Conservation (phyloP, 2,113 vertebrate species). For the Dasypus novemcinctus region DNA sequence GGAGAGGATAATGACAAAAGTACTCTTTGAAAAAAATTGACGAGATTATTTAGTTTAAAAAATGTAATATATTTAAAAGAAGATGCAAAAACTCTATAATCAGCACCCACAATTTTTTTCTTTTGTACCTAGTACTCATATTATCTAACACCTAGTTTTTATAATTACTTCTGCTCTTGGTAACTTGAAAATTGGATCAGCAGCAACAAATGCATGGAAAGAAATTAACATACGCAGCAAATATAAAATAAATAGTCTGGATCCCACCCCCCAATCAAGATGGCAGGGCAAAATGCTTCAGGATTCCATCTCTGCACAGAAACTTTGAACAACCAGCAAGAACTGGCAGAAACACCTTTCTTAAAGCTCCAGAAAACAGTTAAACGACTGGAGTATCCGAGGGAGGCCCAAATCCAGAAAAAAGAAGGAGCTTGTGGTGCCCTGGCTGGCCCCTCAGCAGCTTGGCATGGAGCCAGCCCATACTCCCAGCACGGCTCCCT, state of each 20-base stretch:
- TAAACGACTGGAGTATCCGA: too few relatives aligned
- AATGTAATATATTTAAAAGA: constrained; percentile 41
- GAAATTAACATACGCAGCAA: background rate
- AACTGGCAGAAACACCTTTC: too few relatives aligned
- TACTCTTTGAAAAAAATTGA: constrained; percentile 62
- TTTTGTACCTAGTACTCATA: constrained; percentile 45
- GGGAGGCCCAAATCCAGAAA: too few relatives aligned
- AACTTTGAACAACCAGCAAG: too few relatives aligned
- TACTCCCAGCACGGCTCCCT: too few relatives aligned
- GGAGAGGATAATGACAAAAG: constrained; percentile 72
- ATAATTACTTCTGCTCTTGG: background rate
- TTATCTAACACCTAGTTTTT: constrained; percentile 33
- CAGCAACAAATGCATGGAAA: constrained; percentile 54
- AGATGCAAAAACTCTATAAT: constrained; percentile 40
- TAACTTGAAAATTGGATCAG: constrained; percentile 47
- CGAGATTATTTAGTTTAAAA: constrained; percentile 68
- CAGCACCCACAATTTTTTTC: constrained; percentile 37
- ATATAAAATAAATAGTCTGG: constrained; percentile 46
- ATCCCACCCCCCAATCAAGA: too few relatives aligned
- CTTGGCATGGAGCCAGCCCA: too few relatives aligned
- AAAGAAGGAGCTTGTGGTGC: too few relatives aligned
- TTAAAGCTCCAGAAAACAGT: too few relatives aligned
- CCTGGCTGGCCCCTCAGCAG: too few relatives aligned
- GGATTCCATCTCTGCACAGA: too few relatives aligned
- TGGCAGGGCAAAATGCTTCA: too few relatives aligned